These are phyloP conservation scores for Pseudomyrmex sp. DNA, from an alignment of 1,140 invertebrate genomes.

Conservation along the genomic window DNA sequence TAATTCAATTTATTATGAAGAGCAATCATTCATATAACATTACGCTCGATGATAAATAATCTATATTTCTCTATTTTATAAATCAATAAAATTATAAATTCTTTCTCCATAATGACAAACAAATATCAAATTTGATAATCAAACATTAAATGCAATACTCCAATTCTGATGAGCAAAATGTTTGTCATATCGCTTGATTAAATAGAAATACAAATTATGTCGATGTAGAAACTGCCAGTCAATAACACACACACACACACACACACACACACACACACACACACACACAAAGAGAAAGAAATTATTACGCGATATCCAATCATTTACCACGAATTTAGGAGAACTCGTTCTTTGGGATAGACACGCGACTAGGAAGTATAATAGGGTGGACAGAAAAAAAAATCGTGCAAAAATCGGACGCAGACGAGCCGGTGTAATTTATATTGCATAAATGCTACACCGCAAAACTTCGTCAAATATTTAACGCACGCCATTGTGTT, in stretches of 20 bases:
- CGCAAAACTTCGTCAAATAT: conserved; percentile 65
- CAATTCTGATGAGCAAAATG: background rate
- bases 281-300: background rate
- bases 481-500: conserved; percentile 48
- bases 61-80: conserved; percentile 9
- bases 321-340: background rate
- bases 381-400: background rate
- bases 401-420: conserved; percentile 36
- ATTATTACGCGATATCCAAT: conserved; percentile 1
- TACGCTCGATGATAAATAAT: conserved; percentile 9
- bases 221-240: conserved; percentile 13
- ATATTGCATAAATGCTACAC: conserved; percentile 69
- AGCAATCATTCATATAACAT: conserved; percentile 34
- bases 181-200: conserved; percentile 30
- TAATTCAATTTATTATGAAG: conserved; percentile 42
- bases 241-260: background rate
- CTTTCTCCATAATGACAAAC: conserved; percentile 33
- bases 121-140: conserved; percentile 40
- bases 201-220: conserved; percentile 13
- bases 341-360: conserved; percentile 11
- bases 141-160: conserved; percentile 27
- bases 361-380: conserved; percentile 60
- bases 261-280: background rate
- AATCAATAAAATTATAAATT: conserved; percentile 46
- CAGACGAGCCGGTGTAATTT: conserved; percentile 29